A percentile compares a stretch with the other conserved stretches of the same genome.
These are phyloP conservation scores for Lasioglossum albipes DNA, from an alignment of 1,140 invertebrate species.

Conservation along the genomic window DNA sequence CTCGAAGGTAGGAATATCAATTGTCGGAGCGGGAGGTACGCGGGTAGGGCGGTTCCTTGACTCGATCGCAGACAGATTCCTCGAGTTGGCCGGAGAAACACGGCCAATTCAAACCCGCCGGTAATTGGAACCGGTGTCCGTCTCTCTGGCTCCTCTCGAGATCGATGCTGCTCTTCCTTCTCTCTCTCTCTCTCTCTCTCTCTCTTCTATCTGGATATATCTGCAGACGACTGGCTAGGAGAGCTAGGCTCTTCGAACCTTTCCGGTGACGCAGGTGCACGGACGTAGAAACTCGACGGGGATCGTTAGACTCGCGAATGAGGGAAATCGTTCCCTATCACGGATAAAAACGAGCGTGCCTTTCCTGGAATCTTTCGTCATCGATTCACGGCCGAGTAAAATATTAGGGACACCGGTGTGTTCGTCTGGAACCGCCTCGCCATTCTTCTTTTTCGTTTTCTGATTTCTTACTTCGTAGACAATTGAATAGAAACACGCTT, in stretches of 20 bases:
- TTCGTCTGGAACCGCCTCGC: not conserved
- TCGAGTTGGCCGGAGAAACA: conserved; percentile 50
- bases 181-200: too few species aligned
- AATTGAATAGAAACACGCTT: too few species aligned
- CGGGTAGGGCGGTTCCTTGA: conserved; percentile 16
- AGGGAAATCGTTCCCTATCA: conserved; percentile 42
- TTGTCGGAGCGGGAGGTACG: conserved; percentile 27
- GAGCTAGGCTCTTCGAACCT: conserved; percentile 19
- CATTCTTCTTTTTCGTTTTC: too few species aligned
- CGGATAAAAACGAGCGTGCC: conserved; percentile 29
- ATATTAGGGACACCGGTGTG: not conserved
- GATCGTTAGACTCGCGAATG: conserved; percentile 43
- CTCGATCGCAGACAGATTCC: conserved; percentile 47
- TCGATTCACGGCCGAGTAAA: conserved; percentile 15
- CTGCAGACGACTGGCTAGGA: not conserved
- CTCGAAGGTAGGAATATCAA: conserved; percentile 51
- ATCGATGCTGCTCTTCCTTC: conserved; percentile 50
- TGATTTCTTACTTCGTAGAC: too few species aligned
- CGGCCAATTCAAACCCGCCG: conserved; percentile 50
- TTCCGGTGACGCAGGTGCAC: conserved; percentile 52
- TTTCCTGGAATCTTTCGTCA: not conserved
- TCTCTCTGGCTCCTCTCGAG: conserved; percentile 33
- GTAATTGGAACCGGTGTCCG: conserved; percentile 63
- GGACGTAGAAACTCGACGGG: conserved; percentile 33
- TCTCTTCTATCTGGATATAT: conserved; percentile 22